Conservation (phyloP, 2,888 invertebrate genomes). For the Tetragonula carbonaria region DNA sequence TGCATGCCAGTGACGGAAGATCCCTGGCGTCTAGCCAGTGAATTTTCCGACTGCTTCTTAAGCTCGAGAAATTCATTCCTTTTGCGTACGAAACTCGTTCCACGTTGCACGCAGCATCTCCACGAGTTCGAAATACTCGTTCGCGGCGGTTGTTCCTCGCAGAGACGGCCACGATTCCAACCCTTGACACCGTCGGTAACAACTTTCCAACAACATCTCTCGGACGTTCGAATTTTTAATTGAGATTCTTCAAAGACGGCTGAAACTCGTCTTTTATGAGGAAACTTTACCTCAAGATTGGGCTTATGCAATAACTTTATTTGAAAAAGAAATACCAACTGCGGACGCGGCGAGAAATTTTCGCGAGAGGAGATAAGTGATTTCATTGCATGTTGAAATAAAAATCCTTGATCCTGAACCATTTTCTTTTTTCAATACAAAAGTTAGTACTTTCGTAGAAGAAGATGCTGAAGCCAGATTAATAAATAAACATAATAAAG, state of each 20-base stretch:
- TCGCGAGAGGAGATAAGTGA: background rate
- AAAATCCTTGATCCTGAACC: background rate
- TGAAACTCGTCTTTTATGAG: background rate
- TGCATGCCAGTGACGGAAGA: constrained; percentile 33
- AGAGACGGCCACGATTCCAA: background rate
- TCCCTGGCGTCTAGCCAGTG: constrained; percentile 63
- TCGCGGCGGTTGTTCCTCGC: background rate
- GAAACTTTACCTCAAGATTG: background rate
- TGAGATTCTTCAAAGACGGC: background rate
- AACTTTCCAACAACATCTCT: background rate
- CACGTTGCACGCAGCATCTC: constrained; percentile 21
- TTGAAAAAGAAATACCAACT: background rate
- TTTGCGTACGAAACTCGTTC: constrained; percentile 17
- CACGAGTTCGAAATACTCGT: constrained; percentile 42
- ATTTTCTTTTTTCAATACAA: background rate
- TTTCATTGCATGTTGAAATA: background rate
- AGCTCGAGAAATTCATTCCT: constrained; percentile 53
- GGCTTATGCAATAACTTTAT: background rate
- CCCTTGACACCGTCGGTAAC: background rate
- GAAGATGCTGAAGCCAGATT: no score
- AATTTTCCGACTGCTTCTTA: constrained; percentile 61
- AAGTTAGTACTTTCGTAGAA: background rate
- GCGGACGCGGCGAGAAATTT: background rate
- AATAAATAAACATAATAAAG: no score
- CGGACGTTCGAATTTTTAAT: background rate